Evolutionary conservation across 2,113 vertebrate species (phyloP).

Genomic region (Emydura subglobosa): DNA sequence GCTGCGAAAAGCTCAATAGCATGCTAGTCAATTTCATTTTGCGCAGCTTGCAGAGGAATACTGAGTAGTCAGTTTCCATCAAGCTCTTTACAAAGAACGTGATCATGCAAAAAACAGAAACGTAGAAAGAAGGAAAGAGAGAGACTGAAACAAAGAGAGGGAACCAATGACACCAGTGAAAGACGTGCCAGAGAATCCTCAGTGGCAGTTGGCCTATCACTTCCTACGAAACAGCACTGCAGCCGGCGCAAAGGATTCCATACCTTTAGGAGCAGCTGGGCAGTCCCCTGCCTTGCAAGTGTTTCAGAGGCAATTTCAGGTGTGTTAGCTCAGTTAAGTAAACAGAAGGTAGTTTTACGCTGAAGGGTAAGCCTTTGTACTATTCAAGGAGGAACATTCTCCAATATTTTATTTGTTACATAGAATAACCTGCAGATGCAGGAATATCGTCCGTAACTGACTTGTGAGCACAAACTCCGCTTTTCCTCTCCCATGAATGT

Average conservation of each 20-base stretch:
- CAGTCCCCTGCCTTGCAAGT: not conserved
- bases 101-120: not conserved
- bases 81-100: not conserved
- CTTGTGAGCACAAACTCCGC: constrained; percentile 11
- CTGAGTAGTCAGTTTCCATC: not conserved
- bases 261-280: not conserved
- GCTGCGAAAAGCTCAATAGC: not conserved
- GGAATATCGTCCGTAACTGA: not conserved
- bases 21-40: not conserved
- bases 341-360: constrained; percentile 1
- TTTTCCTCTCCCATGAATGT: not conserved
- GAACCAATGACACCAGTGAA: not conserved
- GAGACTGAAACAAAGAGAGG: not conserved
- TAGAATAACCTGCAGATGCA: not conserved
- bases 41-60: not conserved
- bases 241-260: not conserved
- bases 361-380: not conserved
- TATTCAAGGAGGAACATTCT: not conserved
- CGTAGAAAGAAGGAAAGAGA: not conserved
- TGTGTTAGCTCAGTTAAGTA: not conserved
- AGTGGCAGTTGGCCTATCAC: not conserved
- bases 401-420: constrained; percentile 13
- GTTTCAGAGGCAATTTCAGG: constrained; percentile 8
- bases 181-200: not conserved
- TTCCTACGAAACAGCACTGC: not conserved